Evolutionary conservation across 1,140 invertebrate species (phyloP), one percentile per base, ranked within the genome.

Genomic region (Drosophila biarmipes): DNA sequence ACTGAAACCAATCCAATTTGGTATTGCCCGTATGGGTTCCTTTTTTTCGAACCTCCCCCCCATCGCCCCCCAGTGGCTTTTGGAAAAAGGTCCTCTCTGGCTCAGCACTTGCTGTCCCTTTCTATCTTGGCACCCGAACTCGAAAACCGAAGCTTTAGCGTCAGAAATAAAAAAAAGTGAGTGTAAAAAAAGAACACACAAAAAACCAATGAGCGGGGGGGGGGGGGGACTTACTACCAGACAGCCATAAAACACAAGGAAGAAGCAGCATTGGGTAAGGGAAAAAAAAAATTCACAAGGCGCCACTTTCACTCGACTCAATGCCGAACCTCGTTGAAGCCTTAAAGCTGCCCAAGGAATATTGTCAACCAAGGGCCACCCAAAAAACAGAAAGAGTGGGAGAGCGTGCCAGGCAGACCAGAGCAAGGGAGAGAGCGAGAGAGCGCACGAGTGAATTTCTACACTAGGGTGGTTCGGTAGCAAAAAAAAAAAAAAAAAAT

Each of bases 1-100:
- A 69, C 66, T 68, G 66, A 86, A 87, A 78, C 82, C 82, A 87
- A 87, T 87, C 82, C 82, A 89, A 87, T 89, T 87, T 87, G 78
- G 71, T 86, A 73, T 82, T 81, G 74, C 38, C 48, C 63, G 68
- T 80, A 61, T 73, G 67, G 71, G 67, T 61, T 45, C 34, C 43
- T 78, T 80, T 66, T 63, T 75, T 64, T 46, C 42, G 37, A 46
- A 15, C 35, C 51, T 40, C 37, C 71, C 29, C 46, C 53, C 54
- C 29, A 24, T 3, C n/a, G n/a, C n/a, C n/a, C n/a, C n/a, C n/a
- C n/a, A n/a, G n/a, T n/a, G n/a, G n/a, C n/a, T n/a, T 19, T 42
- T 55, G 14, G 14, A 42, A n/a, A 45, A 27, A 29, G 45, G 17
- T 57, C 40, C 14, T 48, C 48, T 57, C 40, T 64, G 21, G 49